A percentile compares a stretch with the other conserved stretches of the same genome.
These are phyloP conservation scores for Rallus crepitans DNA, from an alignment of 2,797 vertebrate species.

Conservation along the genomic window DNA sequence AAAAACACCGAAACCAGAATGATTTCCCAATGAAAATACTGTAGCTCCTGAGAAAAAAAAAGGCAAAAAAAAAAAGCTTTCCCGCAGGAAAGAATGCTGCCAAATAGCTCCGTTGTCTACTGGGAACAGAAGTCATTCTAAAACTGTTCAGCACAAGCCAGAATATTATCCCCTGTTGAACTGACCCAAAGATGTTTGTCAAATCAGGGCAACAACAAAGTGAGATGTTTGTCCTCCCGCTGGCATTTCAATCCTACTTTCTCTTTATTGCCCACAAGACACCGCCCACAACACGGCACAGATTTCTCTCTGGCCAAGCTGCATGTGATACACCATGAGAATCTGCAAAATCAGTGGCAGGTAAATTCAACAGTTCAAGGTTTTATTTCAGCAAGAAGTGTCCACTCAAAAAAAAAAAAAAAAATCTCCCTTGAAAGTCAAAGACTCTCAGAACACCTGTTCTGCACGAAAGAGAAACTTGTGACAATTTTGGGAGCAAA, in stretches of 20 bases:
- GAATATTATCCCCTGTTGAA: conserved; percentile 22
- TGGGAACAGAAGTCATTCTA: conserved; percentile 33
- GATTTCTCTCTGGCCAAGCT: neutral
- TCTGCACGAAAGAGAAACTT: neutral
- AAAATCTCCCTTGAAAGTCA: neutral
- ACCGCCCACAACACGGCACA: neutral
- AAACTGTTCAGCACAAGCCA: neutral
- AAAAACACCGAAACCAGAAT: neutral
- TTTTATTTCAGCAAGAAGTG: neutral
- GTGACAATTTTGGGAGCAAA: neutral
- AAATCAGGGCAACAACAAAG: conserved; percentile 14
- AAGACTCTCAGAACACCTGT: neutral
- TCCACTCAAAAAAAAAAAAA: neutral
- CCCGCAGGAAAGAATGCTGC: neutral
- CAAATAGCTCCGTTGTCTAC: conserved; percentile 21
- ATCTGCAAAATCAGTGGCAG: neutral
- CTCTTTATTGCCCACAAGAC: neutral
- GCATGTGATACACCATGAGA: neutral
- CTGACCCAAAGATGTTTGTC: conserved; percentile 33
- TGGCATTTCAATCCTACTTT: neutral
- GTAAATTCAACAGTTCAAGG: neutral
- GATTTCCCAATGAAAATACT: conserved; percentile 30
- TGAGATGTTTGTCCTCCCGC: conserved; percentile 19
- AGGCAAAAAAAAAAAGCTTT: neutral
- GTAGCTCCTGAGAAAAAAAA: neutral